These are phyloP conservation scores for Acholoe squamosa DNA, from an alignment of 2,888 invertebrate species.

Conservation along the genomic window DNA sequence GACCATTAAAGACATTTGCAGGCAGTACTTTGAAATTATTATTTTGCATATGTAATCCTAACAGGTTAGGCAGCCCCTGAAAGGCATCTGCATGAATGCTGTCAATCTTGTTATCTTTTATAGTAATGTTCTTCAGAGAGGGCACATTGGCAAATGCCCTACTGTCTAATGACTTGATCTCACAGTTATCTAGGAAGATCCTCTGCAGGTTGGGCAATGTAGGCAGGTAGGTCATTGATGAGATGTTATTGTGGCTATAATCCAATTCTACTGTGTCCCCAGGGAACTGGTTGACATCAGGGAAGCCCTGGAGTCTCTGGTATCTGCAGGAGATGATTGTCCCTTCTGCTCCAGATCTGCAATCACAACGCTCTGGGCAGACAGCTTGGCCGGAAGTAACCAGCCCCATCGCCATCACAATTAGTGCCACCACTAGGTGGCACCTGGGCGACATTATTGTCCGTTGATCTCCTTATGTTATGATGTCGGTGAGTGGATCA, in stretches of 20 bases:
- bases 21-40: slow-evolving; percentile 47
- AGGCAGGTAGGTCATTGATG: slow-evolving; percentile 54
- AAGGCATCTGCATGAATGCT: slow-evolving; percentile 59
- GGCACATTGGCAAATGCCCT: slow-evolving; percentile 64
- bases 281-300: slow-evolving; percentile 63
- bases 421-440: background rate
- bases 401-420: background rate
- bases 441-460: background rate
- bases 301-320: slow-evolving; percentile 3
- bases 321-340: slow-evolving; percentile 64
- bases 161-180: slow-evolving; percentile 52
- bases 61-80: slow-evolving; percentile 50
- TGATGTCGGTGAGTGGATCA: background rate
- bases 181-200: slow-evolving; percentile 62
- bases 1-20: background rate
- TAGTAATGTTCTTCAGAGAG: slow-evolving; percentile 59
- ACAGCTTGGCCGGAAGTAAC: background rate
- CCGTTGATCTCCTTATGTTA: background rate
- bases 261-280: slow-evolving; percentile 65
- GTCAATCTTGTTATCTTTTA: slow-evolving; percentile 64
- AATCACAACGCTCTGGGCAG: slow-evolving; percentile 45
- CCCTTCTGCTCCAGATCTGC: background rate
- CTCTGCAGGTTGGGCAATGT: slow-evolving; percentile 57
- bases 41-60: slow-evolving; percentile 44
- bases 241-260: slow-evolving; percentile 60